phyloP scores from a whole-genome alignment of 2,797 vertebrate genomes.

The Gambusia yucatana region DNA sequence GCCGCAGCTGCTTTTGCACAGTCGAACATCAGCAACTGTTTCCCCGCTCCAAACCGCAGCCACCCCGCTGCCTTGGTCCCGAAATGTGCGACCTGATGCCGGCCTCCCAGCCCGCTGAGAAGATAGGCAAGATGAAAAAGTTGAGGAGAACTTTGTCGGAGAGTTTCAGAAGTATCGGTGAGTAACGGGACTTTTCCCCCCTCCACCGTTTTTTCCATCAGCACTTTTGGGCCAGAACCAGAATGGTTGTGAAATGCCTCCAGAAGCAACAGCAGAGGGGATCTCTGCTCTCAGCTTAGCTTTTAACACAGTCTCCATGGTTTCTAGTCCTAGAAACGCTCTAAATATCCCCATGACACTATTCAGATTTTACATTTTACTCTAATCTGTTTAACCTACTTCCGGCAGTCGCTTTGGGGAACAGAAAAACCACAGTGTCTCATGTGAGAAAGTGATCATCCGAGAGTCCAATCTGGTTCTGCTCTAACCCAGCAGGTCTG shows the following conservation, averaged over 20 bases:
- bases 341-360: background rate
- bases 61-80: background rate
- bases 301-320: background rate
- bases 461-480: background rate
- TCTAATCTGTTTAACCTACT: background rate
- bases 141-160: constrained; percentile 98
- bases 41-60: background rate
- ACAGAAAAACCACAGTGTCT: background rate
- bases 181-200: constrained; percentile 63
- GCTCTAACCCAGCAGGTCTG: background rate
- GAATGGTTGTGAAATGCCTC: background rate
- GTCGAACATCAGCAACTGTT: background rate
- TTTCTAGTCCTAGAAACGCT: background rate
- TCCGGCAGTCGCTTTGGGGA: background rate
- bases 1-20: background rate
- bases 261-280: background rate
- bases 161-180: constrained; percentile 94
- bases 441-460: background rate
- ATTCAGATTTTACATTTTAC: background rate
- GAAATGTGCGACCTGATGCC: constrained; percentile 89
- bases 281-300: background rate
- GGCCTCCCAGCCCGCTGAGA: constrained; percentile 86
- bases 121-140: constrained; percentile 96
- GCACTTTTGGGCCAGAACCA: background rate
- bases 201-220: background rate